Conservation (phyloP, 2,888 invertebrate species). For the Epistrophella euchroma region DNA sequence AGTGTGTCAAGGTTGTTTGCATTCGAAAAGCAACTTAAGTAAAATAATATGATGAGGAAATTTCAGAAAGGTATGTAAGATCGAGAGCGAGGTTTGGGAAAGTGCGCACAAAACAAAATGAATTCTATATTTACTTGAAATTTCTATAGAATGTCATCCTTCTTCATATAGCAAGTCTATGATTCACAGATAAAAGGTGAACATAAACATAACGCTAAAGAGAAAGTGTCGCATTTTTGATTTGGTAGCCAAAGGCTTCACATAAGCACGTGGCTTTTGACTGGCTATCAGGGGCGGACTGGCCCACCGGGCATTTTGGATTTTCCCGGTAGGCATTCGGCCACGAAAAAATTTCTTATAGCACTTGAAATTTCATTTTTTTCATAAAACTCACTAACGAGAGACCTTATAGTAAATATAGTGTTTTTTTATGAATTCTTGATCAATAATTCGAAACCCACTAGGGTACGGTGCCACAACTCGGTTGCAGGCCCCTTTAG, state of each 20-base stretch:
- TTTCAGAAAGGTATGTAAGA: slow-evolving; percentile 45
- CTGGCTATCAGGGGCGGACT: too few relatives aligned
- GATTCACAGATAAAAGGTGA: slow-evolving; percentile 4
- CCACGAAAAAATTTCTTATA: too few relatives aligned
- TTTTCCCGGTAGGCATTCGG: too few relatives aligned
- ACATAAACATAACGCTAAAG: slow-evolving; percentile 1
- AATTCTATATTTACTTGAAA: slow-evolving; percentile 64
- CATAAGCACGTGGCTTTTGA: not conserved
- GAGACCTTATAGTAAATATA: too few relatives aligned
- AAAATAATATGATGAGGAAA: not conserved
- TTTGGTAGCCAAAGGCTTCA: not conserved
- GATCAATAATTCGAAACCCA: too few relatives aligned
- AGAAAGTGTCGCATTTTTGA: slow-evolving; percentile 20
- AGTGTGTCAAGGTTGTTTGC: slow-evolving; percentile 68
- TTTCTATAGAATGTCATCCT: slow-evolving; percentile 38
- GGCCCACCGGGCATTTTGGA: too few relatives aligned
- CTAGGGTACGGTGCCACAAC: too few relatives aligned
- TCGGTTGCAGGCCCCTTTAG: too few relatives aligned
- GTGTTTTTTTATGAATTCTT: too few relatives aligned
- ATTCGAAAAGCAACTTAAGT: slow-evolving; percentile 24
- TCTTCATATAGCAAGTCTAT: not conserved
- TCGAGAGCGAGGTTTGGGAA: slow-evolving; percentile 19
- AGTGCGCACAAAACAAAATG: slow-evolving; percentile 46
- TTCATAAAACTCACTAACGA: too few relatives aligned
- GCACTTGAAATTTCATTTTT: too few relatives aligned